These are phyloP conservation scores for Fistularia commersonii DNA, from an alignment of 2,797 vertebrate species.

Conservation along the genomic window DNA sequence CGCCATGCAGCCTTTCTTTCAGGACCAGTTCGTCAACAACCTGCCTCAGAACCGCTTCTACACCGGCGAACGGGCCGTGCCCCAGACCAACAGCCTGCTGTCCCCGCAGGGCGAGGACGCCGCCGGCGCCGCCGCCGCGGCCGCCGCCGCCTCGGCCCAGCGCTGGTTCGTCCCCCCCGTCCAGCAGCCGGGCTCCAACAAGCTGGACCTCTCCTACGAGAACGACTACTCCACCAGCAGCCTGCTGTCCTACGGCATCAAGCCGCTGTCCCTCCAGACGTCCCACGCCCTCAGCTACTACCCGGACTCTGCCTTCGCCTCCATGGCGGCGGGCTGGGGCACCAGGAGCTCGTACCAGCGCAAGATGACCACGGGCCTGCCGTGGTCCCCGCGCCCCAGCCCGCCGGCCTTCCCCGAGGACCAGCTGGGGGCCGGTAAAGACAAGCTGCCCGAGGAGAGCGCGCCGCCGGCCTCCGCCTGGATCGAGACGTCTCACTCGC, in stretches of 20 bases:
- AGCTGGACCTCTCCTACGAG: constrained; percentile 92
- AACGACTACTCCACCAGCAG: constrained; percentile 90
- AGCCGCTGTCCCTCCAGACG: constrained; percentile 92
- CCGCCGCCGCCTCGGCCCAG: constrained; percentile 82
- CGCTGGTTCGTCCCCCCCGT: constrained; percentile 94
- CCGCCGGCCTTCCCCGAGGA: constrained; percentile 90
- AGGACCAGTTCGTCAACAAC: constrained; percentile 98
- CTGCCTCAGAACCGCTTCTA: constrained; percentile 95
- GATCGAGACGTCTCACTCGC: constrained; percentile 91
- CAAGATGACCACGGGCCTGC: constrained; percentile 89
- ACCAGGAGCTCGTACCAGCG: constrained; percentile 90
- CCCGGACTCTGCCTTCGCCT: constrained; percentile 90
- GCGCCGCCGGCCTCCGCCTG: constrained; percentile 74
- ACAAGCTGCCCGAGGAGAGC: constrained; percentile 92
- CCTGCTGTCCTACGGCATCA: constrained; percentile 93
- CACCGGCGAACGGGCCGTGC: constrained; percentile 89
- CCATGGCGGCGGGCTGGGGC: constrained; percentile 90
- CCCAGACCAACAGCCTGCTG: constrained; percentile 92
- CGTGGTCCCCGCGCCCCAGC: constrained; percentile 92
- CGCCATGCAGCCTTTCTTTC: constrained; percentile 95
- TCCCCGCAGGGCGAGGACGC: constrained; percentile 91
- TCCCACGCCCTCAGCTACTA: constrained; percentile 94
- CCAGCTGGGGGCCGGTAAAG: constrained; percentile 83
- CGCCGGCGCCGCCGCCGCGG: too few species aligned
- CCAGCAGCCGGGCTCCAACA: constrained; percentile 88